These are phyloP conservation scores for Amiota minor DNA, from an alignment of 2,888 invertebrate species.

Conservation along the genomic window DNA sequence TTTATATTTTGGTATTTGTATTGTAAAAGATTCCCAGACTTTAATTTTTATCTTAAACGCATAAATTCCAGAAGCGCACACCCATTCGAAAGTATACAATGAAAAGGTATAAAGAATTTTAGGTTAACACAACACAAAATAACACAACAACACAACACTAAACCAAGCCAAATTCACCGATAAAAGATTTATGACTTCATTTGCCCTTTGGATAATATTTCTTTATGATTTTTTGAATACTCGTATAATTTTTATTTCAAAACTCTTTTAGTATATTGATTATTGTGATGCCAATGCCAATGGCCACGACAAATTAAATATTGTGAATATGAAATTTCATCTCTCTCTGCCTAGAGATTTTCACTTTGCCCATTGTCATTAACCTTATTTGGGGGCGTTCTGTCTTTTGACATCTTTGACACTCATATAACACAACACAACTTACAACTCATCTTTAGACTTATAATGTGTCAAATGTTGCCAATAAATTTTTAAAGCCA, in stretches of 20 bases:
- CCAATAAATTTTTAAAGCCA: too few species aligned
- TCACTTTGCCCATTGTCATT: too few species aligned
- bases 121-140: neutral
- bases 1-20: neutral
- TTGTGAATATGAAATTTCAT: neutral
- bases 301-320: neutral
- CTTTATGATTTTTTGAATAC: neutral
- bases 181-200: conserved; percentile 33
- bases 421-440: too few species aligned
- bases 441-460: too few species aligned
- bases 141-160: too few species aligned
- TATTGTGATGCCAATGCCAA: neutral
- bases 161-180: neutral
- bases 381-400: too few species aligned
- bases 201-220: neutral
- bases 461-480: too few species aligned
- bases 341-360: neutral
- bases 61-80: conserved; percentile 40
- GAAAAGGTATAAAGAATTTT: conserved; percentile 2
- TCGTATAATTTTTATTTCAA: neutral
- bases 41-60: conserved; percentile 24
- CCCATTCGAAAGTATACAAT: conserved; percentile 17
- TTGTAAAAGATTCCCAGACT: conserved; percentile 21
- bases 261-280: neutral
- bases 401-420: too few species aligned